Conservation (phyloP, 2,797 vertebrate species). For the Eulemur albifrons region DNA sequence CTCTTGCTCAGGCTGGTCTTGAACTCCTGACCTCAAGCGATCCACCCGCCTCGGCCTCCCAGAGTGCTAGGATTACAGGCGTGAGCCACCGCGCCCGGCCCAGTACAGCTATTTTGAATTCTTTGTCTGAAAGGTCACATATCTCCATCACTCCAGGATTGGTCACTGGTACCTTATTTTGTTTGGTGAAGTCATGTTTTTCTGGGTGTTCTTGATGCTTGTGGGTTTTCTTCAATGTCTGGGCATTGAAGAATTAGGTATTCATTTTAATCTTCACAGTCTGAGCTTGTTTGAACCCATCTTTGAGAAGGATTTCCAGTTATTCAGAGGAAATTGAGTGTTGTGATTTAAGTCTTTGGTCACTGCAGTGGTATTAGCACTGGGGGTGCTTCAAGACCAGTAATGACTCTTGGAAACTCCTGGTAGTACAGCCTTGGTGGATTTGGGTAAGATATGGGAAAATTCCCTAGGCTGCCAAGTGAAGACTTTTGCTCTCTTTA, state of each 20-base stretch:
- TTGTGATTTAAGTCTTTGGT: neutral
- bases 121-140: neutral
- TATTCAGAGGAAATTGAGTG: neutral
- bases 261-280: neutral
- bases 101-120: neutral
- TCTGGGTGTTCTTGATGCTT: neutral
- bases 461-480: neutral
- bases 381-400: neutral
- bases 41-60: no score
- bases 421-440: neutral
- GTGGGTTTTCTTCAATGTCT: neutral
- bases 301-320: neutral
- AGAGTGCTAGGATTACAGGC: no score
- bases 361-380: neutral
- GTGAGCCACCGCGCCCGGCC: no score
- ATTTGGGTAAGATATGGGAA: neutral
- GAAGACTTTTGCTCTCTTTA: neutral
- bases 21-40: no score
- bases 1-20: no score
- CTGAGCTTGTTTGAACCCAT: neutral
- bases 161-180: neutral
- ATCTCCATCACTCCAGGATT: neutral
- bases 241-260: neutral
- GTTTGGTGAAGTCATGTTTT: neutral
- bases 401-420: neutral